Percentiles rank a stretch among this genome's conserved stretches.
These are phyloP conservation scores for Drosophila lini DNA, from an alignment of 1,140 invertebrate species.

Conservation along the genomic window DNA sequence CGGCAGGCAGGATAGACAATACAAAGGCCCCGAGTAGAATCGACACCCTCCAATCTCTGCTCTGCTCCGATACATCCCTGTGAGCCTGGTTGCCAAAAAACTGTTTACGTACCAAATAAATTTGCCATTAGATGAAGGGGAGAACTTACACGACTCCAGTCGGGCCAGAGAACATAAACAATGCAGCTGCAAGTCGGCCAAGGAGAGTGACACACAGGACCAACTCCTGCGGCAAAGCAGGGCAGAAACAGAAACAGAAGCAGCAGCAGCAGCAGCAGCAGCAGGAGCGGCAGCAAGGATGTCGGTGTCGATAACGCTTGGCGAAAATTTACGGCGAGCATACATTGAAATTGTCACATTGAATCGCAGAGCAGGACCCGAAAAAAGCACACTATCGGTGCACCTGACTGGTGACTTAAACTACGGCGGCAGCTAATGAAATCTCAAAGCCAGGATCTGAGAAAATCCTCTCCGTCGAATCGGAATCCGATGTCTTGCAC, in stretches of 20 bases:
- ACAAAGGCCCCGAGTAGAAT: conserved; percentile 22
- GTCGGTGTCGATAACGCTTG: conserved; percentile 56
- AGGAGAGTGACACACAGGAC: conserved; percentile 64
- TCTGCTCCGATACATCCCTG: conserved; percentile 20
- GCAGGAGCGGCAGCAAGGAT: conserved; percentile 21
- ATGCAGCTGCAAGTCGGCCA: conserved; percentile 70
- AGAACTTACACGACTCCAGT: conserved; percentile 56
- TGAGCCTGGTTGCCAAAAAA: conserved; percentile 40
- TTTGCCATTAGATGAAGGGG: conserved; percentile 66
- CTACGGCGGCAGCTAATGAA: conserved; percentile 37
- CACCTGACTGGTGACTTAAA: conserved; percentile 31
- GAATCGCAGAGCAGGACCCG: conserved; percentile 43
- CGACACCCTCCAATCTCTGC: conserved; percentile 10
- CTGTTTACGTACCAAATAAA: conserved; percentile 76
- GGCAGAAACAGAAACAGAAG: conserved; percentile 2
- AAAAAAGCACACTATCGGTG: conserved; percentile 14
- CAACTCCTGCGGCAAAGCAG: conserved; percentile 11
- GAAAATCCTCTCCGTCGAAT: conserved; percentile 37
- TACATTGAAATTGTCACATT: conserved; percentile 77
- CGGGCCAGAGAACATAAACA: conserved; percentile 65
- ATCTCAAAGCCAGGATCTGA: conserved; percentile 19
- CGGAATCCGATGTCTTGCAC: conserved; percentile 29
- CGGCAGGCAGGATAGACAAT: conserved; percentile 15
- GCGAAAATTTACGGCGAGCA: conserved; percentile 78
- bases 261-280: conserved; percentile 3